Conservation (phyloP, 1,140 invertebrate genomes). For the Ceratina australensis region DNA sequence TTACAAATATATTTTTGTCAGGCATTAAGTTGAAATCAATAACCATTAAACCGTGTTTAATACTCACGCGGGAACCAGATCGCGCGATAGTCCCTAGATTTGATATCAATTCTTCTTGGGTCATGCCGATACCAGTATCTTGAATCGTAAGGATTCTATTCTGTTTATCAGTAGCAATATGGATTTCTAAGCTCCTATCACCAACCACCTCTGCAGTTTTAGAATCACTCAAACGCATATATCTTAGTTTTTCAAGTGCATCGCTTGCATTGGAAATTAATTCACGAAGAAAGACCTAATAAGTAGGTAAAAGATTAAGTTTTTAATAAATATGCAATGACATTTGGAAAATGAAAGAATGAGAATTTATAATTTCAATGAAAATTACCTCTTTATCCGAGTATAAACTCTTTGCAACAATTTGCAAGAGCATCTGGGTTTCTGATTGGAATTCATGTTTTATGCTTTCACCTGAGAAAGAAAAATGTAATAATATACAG, state of each 20-base stretch:
- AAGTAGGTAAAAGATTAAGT: constrained; percentile 31
- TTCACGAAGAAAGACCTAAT: constrained; percentile 95
- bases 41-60: too few relatives aligned
- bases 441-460: constrained; percentile 97
- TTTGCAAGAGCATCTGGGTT: constrained; percentile 96
- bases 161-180: constrained; percentile 93
- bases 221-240: constrained; percentile 84
- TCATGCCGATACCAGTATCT: constrained; percentile 97
- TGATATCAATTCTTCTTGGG: constrained; percentile 92
- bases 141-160: constrained; percentile 92
- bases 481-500: constrained; percentile 10
- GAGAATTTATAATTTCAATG: constrained; percentile 20
- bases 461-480: constrained; percentile 74
- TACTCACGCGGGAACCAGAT: constrained; percentile 93
- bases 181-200: constrained; percentile 89
- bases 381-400: constrained; percentile 95
- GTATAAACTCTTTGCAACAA: constrained; percentile 97
- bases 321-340: background rate
- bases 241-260: constrained; percentile 95
- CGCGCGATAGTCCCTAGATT: constrained; percentile 97
- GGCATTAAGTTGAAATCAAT: too few relatives aligned
- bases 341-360: background rate
- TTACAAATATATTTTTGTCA: background rate
- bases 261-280: constrained; percentile 98
- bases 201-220: constrained; percentile 71